These are phyloP conservation scores for Halocaridina rubra DNA, from an alignment of 2,888 invertebrate genomes.

Conservation along the genomic window DNA sequence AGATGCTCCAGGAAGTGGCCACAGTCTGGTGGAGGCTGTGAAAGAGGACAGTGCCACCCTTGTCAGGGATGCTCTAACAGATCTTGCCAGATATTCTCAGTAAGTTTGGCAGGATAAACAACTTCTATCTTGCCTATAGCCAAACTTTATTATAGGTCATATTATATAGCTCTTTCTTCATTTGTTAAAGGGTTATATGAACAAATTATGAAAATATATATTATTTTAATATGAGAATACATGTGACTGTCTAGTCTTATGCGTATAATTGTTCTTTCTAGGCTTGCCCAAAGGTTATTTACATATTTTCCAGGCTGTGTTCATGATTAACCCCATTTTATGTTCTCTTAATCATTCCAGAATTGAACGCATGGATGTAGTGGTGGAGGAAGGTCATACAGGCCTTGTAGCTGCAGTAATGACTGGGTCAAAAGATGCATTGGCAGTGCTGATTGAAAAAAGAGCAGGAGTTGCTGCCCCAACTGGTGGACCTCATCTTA, in stretches of 20 bases:
- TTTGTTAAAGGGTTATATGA: too few species aligned
- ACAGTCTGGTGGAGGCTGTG: constrained; percentile 38
- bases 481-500: constrained; percentile 32
- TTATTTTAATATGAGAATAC: too few species aligned
- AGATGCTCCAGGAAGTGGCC: constrained; percentile 20
- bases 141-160: too few species aligned
- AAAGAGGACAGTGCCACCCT: constrained; percentile 35
- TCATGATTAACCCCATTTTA: too few species aligned
- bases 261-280: too few species aligned
- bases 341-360: not conserved
- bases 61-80: constrained; percentile 27
- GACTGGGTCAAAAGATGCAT: constrained; percentile 30
- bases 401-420: constrained; percentile 30
- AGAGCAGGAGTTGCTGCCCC: constrained; percentile 25
- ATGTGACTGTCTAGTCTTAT: too few species aligned
- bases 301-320: too few species aligned
- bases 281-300: too few species aligned
- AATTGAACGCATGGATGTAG: constrained; percentile 37
- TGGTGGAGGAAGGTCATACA: constrained; percentile 41
- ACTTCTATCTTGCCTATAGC: too few species aligned
- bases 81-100: constrained; percentile 35
- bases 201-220: too few species aligned
- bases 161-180: too few species aligned
- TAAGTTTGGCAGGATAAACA: too few species aligned
- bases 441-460: constrained; percentile 38